phyloP scores from a whole-genome alignment of 2,113 vertebrate species.

The Hyla sarda region DNA sequence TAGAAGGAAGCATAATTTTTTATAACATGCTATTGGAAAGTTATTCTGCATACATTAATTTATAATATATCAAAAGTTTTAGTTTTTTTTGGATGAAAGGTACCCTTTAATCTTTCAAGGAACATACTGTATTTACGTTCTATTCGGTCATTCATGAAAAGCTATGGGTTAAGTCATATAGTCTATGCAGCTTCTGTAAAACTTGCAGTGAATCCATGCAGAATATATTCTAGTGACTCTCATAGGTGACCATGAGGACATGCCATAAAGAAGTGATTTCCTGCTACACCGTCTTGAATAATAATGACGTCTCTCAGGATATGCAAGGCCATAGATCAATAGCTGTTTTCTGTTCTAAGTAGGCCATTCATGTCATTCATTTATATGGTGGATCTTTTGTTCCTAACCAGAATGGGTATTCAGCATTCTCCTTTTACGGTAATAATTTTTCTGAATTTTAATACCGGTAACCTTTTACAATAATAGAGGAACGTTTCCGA shows the following conservation, averaged over 20 bases:
- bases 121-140: not conserved
- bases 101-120: not conserved
- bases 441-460: constrained; percentile 11
- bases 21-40: no score
- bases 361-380: constrained; percentile 14
- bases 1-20: no score
- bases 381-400: constrained; percentile 2
- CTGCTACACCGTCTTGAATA: not conserved
- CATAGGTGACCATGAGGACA: not conserved
- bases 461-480: constrained; percentile 29
- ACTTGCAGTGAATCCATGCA: not conserved
- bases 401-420: not conserved
- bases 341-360: not conserved
- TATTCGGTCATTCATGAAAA: not conserved
- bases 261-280: not conserved
- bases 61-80: no score
- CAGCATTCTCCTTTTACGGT: not conserved
- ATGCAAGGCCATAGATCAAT: not conserved
- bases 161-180: not conserved
- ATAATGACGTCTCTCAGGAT: not conserved
- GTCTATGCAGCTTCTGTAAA: not conserved
- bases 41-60: no score
- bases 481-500: not conserved
- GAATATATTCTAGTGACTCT: not conserved
- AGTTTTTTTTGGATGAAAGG: no score